phyloP scores from a whole-genome alignment of 2,888 invertebrate genomes.

The Lithophane leautieri region DNA sequence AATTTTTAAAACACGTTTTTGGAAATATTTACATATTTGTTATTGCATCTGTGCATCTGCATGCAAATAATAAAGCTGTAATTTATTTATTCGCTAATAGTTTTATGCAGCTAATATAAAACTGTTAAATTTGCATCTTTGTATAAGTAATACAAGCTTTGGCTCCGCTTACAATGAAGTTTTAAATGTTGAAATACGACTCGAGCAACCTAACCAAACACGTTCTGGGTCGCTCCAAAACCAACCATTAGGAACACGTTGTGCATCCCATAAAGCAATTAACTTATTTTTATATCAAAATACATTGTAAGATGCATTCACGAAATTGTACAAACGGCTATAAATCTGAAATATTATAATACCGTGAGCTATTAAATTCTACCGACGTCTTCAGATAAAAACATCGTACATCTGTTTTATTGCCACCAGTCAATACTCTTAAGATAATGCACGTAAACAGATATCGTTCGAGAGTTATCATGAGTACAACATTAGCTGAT shows the following conservation, averaged over 20 bases:
- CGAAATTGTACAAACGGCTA: neutral
- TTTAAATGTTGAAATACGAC: constrained; percentile 38
- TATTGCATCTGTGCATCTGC: neutral
- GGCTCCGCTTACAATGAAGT: constrained; percentile 25
- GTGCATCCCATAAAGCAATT: constrained; percentile 15
- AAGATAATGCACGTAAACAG: constrained; percentile 74
- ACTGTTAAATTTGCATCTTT: constrained; percentile 30
- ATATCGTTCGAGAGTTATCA: constrained; percentile 78
- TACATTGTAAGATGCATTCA: constrained; percentile 3
- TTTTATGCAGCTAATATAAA: neutral
- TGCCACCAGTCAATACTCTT: constrained; percentile 67
- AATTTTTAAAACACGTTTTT: neutral
- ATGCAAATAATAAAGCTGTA: constrained; percentile 5
- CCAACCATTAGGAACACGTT: constrained; percentile 34
- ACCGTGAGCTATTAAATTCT: constrained; percentile 49
- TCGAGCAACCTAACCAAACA: constrained; percentile 28
- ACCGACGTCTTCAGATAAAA: constrained; percentile 66
- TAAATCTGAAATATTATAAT: constrained; percentile 22
- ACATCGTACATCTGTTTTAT: constrained; percentile 77
- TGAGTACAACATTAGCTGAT: constrained; percentile 79
- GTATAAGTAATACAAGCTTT: constrained; percentile 18
- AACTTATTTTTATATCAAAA: constrained; percentile 6
- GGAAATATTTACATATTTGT: neutral
- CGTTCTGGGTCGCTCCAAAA: constrained; percentile 36
- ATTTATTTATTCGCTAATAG: neutral